Conservation (phyloP, 2,888 invertebrate genomes). For the Protophormia terraenovae region DNA sequence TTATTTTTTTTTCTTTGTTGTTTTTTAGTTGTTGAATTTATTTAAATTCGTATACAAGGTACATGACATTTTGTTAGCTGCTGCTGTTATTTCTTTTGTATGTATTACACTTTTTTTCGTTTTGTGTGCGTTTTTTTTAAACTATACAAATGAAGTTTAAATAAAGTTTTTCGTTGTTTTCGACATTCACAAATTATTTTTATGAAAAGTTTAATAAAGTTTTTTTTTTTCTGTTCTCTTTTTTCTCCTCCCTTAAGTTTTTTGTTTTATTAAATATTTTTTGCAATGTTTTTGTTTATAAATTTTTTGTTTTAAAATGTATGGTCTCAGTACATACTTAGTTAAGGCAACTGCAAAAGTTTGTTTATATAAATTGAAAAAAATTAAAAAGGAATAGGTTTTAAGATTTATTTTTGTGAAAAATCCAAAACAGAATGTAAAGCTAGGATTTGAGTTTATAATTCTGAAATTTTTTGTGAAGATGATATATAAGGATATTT, state of each 20-base stretch:
- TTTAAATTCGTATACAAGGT: constrained; percentile 51
- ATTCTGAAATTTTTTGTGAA: too few relatives aligned
- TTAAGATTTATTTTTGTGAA: not conserved
- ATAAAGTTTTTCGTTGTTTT: constrained; percentile 61
- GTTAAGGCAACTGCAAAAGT: not conserved
- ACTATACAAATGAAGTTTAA: constrained; percentile 64
- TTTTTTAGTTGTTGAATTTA: constrained; percentile 41
- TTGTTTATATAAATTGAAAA: constrained; percentile 8
- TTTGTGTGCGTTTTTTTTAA: constrained; percentile 10
- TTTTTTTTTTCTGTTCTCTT: constrained; percentile 25
- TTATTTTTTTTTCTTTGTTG: constrained; percentile 9
- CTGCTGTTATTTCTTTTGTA: constrained; percentile 5
- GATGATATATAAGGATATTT: too few relatives aligned
- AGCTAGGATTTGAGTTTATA: too few relatives aligned
- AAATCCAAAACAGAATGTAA: not conserved
- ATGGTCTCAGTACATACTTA: not conserved
- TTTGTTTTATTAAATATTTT: not conserved
- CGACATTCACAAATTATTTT: constrained; percentile 65
- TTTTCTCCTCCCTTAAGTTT: not conserved
- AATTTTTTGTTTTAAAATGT: not conserved
- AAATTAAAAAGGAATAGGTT: not conserved
- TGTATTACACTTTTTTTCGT: not conserved
- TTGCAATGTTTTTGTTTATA: not conserved
- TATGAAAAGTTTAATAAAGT: constrained; percentile 50
- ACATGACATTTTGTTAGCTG: constrained; percentile 51